These are phyloP conservation scores for Psilopogon haemacephalus DNA, from an alignment of 2,113 vertebrate genomes.

Conservation along the genomic window DNA sequence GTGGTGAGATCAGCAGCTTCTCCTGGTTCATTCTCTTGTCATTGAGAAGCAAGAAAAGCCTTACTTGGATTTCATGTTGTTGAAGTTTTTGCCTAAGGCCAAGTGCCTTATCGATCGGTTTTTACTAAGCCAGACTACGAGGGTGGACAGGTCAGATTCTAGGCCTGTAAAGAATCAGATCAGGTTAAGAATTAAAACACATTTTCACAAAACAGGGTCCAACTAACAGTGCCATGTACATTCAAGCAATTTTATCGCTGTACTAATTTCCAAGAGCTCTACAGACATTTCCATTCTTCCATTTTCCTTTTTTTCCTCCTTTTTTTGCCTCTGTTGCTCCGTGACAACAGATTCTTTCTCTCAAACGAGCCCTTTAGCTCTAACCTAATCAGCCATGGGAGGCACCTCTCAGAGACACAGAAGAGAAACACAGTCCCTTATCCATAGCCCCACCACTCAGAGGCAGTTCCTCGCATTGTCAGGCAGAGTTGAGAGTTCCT, in stretches of 20 bases:
- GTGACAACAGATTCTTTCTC: background rate
- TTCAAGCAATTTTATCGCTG: background rate
- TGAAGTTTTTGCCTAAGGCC: constrained; percentile 97
- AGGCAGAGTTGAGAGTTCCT: background rate
- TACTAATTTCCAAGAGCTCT: background rate
- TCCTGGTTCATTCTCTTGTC: constrained; percentile 25
- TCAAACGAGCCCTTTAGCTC: background rate
- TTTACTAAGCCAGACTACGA: constrained; percentile 96
- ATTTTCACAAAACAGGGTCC: background rate
- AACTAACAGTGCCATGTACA: background rate
- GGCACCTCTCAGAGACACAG: background rate
- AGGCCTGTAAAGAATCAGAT: constrained; percentile 81
- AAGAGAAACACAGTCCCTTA: background rate
- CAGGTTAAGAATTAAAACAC: constrained; percentile 54
- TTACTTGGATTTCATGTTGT: constrained; percentile 99
- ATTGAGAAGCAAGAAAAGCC: constrained; percentile 65
- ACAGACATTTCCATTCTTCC: background rate
- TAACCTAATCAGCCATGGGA: background rate
- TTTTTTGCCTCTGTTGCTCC: background rate
- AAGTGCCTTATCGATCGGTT: constrained; percentile 95
- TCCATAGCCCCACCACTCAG: background rate
- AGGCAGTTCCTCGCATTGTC: fast-evolving
- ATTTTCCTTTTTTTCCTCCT: background rate
- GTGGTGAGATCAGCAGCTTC: constrained; percentile 64
- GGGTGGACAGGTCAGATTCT: constrained; percentile 92